phyloP scores from a whole-genome alignment of 2,797 vertebrate genomes.

The Acanthurus tractus region DNA sequence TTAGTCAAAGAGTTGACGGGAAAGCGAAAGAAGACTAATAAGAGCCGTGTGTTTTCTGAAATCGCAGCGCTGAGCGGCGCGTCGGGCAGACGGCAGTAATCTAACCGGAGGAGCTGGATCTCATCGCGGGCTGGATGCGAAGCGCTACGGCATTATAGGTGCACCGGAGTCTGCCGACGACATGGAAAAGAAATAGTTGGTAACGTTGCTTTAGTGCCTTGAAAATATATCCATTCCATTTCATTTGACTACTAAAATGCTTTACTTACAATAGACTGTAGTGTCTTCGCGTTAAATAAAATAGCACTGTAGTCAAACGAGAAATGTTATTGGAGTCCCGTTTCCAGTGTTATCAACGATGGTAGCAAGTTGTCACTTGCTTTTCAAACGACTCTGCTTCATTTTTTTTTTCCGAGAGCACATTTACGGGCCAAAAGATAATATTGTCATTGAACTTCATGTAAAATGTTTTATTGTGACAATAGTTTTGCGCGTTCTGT shows the following conservation, averaged over 20 bases:
- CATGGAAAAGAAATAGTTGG: constrained; percentile 82
- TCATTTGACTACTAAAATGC: neutral
- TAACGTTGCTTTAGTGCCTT: constrained; percentile 71
- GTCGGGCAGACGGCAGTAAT: constrained; percentile 25
- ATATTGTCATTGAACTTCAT: too few relatives aligned
- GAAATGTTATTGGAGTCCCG: constrained; percentile 32
- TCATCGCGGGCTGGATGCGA: constrained; percentile 62
- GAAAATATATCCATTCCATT: constrained; percentile 37
- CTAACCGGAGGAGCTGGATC: constrained; percentile 46
- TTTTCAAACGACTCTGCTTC: constrained; percentile 42
- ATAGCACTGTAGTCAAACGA: constrained; percentile 25
- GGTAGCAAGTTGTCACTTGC: constrained; percentile 69
- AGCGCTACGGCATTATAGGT: constrained; percentile 49
- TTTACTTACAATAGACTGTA: neutral
- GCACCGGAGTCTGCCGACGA: constrained; percentile 82
- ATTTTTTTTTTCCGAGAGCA: constrained; percentile 18
- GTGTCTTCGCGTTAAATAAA: neutral
- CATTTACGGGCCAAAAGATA: neutral
- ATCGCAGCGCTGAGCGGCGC: neutral
- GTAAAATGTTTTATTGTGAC: neutral
- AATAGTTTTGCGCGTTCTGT: neutral
- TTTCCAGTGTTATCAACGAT: constrained; percentile 34
- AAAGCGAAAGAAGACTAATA: constrained; percentile 38
- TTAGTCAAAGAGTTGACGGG: constrained; percentile 63
- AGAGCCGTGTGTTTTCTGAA: constrained; percentile 23